Evolutionary conservation across 2,797 vertebrate genomes (phyloP), one percentile per base, ranked within the genome.

Genomic region (Parotocinclus haroldoi): DNA sequence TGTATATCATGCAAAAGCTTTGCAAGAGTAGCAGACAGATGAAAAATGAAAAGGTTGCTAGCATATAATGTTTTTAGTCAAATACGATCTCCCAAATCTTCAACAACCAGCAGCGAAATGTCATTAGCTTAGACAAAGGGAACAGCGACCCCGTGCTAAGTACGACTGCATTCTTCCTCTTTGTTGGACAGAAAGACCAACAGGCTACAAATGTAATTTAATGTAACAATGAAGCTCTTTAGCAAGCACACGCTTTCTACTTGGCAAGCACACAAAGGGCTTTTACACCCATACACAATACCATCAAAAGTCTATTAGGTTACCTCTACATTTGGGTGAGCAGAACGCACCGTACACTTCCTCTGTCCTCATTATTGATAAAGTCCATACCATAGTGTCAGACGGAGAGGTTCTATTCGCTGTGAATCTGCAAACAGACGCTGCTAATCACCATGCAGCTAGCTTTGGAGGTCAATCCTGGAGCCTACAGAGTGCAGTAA

Each of bases 261-360:
- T 66, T 82, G 80, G 79, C 79, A 78, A 84, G 82, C 84, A 83
- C 80, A 83, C 65, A 69, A 59, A 69, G 59, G 40, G 54, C 65
- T 46, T 27, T 60, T 75, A 50, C 69, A 68, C 56, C 61, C 60
- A 70, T 11, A 74, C 71, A 70, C 59, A 18, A 61, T 61, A 54
- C 19, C 51, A 11, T 55, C 18, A 39, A 69, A 39, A 58, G 16
- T 58, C 63, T 58, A 54, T 39, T 75, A 50, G 42, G 44, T 57
- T 14, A 58, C 56, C 36, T 36, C 42, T 37, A 66, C 70, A 54
- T 19, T 51, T 69, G 13, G 17, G 51, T 72, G 74, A 63, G 59
- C 74, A 69, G 73, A 71, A 57, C 7, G 14, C 14, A 51, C 57
- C 52, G 16, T 27, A 51, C 52, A 56, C 58, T 7, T 50, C 39